Base-by-base conservation (phyloP, 2,888 invertebrate species). In the Rhamphomyia laevipes region DNA sequence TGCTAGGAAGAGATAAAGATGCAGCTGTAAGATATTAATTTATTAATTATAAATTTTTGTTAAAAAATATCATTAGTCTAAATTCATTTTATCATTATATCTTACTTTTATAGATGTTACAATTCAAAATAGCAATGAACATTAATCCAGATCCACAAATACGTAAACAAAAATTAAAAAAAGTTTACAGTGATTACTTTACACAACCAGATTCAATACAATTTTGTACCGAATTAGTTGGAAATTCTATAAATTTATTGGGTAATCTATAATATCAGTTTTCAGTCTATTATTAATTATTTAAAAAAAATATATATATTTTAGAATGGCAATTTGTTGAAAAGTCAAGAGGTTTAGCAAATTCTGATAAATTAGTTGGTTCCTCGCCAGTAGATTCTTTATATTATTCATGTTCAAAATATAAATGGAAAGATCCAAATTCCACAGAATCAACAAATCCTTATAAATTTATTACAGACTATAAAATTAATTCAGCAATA, bases 1-100 rank as follows among this genome's bases (percentile, higher is more conserved):
- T 81, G 74, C 73, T 84, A 37, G 83, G 82, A 1, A 73, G 79
- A 48, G 77, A 76, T 55, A 73, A 77, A 48, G 84, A 83, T 53
- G 81, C 83, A 21, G 78, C 83, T 2, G 81, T 81, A 65, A 77
- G 77, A 75, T 4, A 43, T n/a, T 15, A 30, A 35, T 37, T 30
- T 13, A 17, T 7, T 27, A 35, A 44, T 16, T 17, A 15, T 13
- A 33, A 41, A 42, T 16, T 27, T 16, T 13, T 17, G n/a, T 42
- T 33, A 13, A 11, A 33, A 33, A 33, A 33, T 13, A 5, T 4
- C 9, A 33, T 33, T 59, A 57, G 61, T 41, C 4, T 63, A 57
- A 51, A 63, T 37, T 63, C 61, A 58, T 63, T 61, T 53, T n/a
- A n/a, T n/a, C n/a, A n/a, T n/a, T n/a, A n/a, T n/a, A n/a, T n/a